Evolutionary conservation across 2,888 invertebrate species (phyloP).

Genomic region (Pammene aurita): DNA sequence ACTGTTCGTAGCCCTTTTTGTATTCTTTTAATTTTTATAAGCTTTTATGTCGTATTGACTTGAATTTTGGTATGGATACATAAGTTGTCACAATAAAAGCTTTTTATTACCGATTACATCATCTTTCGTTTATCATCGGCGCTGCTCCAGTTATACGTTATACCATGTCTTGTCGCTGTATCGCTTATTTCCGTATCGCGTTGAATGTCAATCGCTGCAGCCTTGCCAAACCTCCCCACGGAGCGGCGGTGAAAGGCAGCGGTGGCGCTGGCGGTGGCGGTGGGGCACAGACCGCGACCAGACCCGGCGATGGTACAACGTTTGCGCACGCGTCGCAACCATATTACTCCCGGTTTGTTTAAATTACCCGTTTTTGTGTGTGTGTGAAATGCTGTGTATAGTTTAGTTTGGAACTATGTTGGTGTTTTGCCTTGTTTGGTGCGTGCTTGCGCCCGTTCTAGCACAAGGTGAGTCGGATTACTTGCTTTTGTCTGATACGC

Average conservation of each 20-base stretch:
- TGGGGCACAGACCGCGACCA: neutral
- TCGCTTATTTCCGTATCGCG: too few relatives aligned
- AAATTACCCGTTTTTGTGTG: constrained; percentile 15
- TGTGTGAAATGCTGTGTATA: constrained; percentile 28
- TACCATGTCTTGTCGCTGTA: too few relatives aligned
- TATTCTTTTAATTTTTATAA: too few relatives aligned
- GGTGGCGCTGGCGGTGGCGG: neutral
- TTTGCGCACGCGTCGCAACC: constrained; percentile 7
- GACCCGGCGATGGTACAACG: neutral
- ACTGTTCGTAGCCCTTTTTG: too few relatives aligned
- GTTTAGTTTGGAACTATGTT: constrained; percentile 18
- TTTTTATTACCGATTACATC: too few relatives aligned
- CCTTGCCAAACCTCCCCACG: too few relatives aligned
- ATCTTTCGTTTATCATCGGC: too few relatives aligned
- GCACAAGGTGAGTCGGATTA: constrained; percentile 25
- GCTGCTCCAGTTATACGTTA: too few relatives aligned
- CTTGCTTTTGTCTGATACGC: constrained; percentile 12
- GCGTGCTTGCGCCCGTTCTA: constrained; percentile 10
- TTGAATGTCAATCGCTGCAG: too few relatives aligned
- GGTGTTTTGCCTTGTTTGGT: constrained; percentile 24
- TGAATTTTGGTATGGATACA: too few relatives aligned
- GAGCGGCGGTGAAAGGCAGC: neutral
- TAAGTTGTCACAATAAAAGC: too few relatives aligned
- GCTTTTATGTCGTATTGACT: too few relatives aligned
- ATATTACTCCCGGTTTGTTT: neutral